These are phyloP conservation scores for Melanotaenia pygmaea DNA, from an alignment of 2,797 vertebrate species.

Conservation along the genomic window DNA sequence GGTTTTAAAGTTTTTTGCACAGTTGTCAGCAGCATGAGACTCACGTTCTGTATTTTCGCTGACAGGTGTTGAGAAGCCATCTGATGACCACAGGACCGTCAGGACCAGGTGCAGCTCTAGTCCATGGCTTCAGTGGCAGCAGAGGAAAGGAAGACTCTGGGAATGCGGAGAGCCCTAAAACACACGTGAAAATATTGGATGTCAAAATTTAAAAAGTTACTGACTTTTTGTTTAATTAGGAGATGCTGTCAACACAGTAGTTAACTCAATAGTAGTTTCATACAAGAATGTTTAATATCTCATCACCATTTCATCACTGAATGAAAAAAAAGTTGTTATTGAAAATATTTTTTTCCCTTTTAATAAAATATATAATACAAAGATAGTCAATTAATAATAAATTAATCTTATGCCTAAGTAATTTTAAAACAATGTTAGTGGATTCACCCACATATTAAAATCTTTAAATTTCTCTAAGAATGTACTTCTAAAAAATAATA, in stretches of 20 bases:
- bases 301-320: not conserved
- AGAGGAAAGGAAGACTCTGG: constrained; percentile 60
- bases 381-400: not conserved
- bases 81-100: constrained; percentile 70
- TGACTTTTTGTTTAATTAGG: constrained; percentile 14
- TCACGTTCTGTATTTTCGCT: constrained; percentile 79
- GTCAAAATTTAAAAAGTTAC: not conserved
- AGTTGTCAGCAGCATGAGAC: constrained; percentile 25
- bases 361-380: too few relatives aligned
- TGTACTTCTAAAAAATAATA: not conserved
- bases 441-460: not conserved
- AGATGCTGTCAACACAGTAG: not conserved
- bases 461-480: not conserved
- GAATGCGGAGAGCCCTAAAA: constrained; percentile 66
- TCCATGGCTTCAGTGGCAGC: constrained; percentile 71
- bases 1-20: not conserved
- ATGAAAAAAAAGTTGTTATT: not conserved
- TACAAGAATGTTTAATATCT: not conserved
- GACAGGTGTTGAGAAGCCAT: constrained; percentile 77
- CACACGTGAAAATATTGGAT: constrained; percentile 1
- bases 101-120: constrained; percentile 65
- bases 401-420: not conserved
- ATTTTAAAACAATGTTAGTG: not conserved
- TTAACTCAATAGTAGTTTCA: not conserved
- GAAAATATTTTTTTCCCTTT: too few relatives aligned